phyloP scores from a whole-genome alignment of 2,797 vertebrate genomes.

The Sebastes itinus region DNA sequence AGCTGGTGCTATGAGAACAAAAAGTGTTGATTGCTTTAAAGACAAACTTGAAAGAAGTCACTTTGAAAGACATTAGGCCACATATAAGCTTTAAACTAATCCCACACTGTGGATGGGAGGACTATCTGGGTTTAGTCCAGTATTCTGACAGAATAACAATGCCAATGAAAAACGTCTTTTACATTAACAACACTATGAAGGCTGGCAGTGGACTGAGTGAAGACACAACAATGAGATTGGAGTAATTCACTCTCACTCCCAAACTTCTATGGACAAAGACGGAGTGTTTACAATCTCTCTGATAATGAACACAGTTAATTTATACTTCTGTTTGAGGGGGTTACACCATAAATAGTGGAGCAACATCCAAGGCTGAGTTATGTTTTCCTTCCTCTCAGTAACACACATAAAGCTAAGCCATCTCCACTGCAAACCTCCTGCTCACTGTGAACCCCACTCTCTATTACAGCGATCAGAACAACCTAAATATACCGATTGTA shows the following conservation, averaged over 20 bases:
- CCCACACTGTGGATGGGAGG: not conserved
- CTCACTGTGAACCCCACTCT: too few species aligned
- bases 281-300: too few species aligned
- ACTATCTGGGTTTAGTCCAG: not conserved
- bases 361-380: not conserved
- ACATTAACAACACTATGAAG: not conserved
- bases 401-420: too few species aligned
- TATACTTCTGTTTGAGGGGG: too few species aligned
- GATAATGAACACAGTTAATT: too few species aligned
- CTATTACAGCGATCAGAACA: too few species aligned
- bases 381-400: not conserved
- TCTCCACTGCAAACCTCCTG: not conserved
- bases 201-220: not conserved
- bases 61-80: not conserved
- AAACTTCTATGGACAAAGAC: not conserved
- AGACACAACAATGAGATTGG: not conserved
- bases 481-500: too few species aligned
- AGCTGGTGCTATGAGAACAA: not conserved
- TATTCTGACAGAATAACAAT: not conserved
- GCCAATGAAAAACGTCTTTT: not conserved
- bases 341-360: not conserved
- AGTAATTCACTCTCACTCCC: not conserved
- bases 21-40: not conserved
- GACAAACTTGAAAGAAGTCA: not conserved
- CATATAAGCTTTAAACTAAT: not conserved